Evolutionary conservation across 2,888 invertebrate genomes (phyloP).

Genomic region (Xestia sexstrigata): DNA sequence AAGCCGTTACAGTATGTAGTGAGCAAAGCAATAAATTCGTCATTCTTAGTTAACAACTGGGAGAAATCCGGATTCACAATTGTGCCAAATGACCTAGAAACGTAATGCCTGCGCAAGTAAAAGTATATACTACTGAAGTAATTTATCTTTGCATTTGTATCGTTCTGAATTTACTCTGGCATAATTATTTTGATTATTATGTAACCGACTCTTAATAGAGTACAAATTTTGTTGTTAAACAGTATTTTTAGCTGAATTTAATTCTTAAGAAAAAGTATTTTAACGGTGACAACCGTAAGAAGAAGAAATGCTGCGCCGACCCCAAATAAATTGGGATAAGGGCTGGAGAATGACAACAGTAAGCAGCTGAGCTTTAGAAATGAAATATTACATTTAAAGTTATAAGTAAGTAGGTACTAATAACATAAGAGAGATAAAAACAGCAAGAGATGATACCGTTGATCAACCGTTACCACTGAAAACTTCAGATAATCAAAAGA

Average conservation of each 20-base stretch:
- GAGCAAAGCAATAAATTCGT: conserved; percentile 34
- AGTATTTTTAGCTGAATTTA: not conserved
- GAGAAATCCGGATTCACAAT: conserved; percentile 41
- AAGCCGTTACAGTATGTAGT: not conserved
- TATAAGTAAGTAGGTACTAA: not conserved
- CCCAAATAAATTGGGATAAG: too few species aligned
- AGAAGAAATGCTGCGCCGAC: too few species aligned
- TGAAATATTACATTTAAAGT: not conserved
- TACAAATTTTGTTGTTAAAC: not conserved
- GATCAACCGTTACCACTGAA: conserved; percentile 14
- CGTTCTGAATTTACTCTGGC: conserved; percentile 15
- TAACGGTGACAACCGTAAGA: too few species aligned
- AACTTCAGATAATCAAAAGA: conserved; percentile 33
- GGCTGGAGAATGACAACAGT: too few species aligned
- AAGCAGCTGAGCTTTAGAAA: not conserved
- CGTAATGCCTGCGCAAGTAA: conserved; percentile 14
- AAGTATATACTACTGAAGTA: conserved; percentile 42
- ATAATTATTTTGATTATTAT: conserved; percentile 28
- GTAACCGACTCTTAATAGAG: not conserved
- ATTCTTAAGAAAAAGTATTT: not conserved
- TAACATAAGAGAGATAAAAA: not conserved
- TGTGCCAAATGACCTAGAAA: conserved; percentile 58
- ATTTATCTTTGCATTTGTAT: conserved; percentile 38
- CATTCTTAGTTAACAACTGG: conserved; percentile 25
- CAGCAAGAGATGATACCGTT: not conserved